Evolutionary conservation across 2,797 vertebrate species (phyloP).

Genomic region (Aeoliscus strigatus): DNA sequence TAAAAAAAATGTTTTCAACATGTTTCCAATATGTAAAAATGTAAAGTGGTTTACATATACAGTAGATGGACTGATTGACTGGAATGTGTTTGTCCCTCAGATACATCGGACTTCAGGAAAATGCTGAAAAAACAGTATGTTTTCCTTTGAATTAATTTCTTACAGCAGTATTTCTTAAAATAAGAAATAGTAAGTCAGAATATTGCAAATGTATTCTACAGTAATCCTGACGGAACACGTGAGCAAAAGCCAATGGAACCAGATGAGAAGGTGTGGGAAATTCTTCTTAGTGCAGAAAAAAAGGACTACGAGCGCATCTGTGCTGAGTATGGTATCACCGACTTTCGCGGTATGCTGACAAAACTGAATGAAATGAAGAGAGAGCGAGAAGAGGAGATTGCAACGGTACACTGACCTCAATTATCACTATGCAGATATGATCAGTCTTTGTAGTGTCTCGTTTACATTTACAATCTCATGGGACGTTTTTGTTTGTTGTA

Average conservation of each 20-base stretch:
- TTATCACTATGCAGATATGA: too few relatives aligned
- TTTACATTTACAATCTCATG: background rate
- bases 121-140: slow-evolving; percentile 79
- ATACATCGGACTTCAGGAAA: slow-evolving; percentile 70
- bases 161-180: too few relatives aligned
- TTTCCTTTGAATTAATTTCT: too few relatives aligned
- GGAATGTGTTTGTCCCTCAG: slow-evolving; percentile 31
- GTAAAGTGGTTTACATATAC: background rate
- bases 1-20: too few relatives aligned
- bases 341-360: slow-evolving; percentile 88
- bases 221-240: slow-evolving; percentile 57
- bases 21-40: too few relatives aligned
- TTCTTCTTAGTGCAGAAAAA: slow-evolving; percentile 83
- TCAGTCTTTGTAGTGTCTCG: too few relatives aligned
- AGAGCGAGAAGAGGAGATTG: slow-evolving; percentile 75
- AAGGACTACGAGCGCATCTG: slow-evolving; percentile 90
- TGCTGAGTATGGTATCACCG: slow-evolving; percentile 75
- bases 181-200: too few relatives aligned
- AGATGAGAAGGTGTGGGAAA: slow-evolving; percentile 82
- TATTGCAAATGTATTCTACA: slow-evolving; percentile 7
- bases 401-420: slow-evolving; percentile 66
- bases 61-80: background rate
- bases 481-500: background rate
- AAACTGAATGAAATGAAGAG: slow-evolving; percentile 79
- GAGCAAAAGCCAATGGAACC: slow-evolving; percentile 60